A percentile compares a stretch with the other conserved stretches of the same genome.
These are phyloP conservation scores for Neopipo cinnamomea DNA, from an alignment of 2,113 vertebrate species.

Conservation along the genomic window DNA sequence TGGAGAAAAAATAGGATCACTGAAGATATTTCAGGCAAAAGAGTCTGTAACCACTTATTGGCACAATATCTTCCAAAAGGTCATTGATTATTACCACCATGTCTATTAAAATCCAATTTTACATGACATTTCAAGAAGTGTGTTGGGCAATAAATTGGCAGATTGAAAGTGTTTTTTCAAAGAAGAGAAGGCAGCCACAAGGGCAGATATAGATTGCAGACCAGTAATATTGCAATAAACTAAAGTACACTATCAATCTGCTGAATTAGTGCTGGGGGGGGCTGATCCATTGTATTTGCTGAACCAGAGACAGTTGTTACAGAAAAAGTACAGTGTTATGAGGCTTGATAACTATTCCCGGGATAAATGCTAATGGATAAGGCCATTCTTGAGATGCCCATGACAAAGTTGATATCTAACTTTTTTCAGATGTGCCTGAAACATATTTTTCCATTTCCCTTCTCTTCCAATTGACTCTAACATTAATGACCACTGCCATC, in stretches of 20 bases:
- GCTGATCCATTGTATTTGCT: neutral
- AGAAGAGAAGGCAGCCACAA: neutral
- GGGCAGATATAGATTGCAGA: neutral
- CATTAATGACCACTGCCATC: neutral
- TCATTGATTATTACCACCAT: conserved; percentile 32
- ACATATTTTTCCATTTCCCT: neutral
- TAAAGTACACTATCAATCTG: conserved; percentile 13
- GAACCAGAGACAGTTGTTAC: neutral
- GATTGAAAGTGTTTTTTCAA: neutral
- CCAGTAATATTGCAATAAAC: conserved; percentile 23
- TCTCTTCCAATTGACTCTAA: neutral
- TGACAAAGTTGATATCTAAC: neutral
- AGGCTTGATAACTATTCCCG: neutral
- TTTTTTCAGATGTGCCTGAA: neutral
- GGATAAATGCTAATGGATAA: neutral
- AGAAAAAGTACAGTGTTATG: neutral
- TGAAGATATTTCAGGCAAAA: neutral
- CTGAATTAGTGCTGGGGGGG: neutral
- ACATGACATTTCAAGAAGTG: conserved; percentile 39
- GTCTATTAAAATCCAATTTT: conserved; percentile 47
- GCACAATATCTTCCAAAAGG: conserved; percentile 13
- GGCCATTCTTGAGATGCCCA: neutral
- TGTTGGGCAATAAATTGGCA: neutral
- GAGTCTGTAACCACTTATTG: neutral
- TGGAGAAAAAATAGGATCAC: neutral